Evolutionary conservation across 2,888 invertebrate species (phyloP), one percentile per base, ranked within the genome.

Genomic region (Agrilus mali): DNA sequence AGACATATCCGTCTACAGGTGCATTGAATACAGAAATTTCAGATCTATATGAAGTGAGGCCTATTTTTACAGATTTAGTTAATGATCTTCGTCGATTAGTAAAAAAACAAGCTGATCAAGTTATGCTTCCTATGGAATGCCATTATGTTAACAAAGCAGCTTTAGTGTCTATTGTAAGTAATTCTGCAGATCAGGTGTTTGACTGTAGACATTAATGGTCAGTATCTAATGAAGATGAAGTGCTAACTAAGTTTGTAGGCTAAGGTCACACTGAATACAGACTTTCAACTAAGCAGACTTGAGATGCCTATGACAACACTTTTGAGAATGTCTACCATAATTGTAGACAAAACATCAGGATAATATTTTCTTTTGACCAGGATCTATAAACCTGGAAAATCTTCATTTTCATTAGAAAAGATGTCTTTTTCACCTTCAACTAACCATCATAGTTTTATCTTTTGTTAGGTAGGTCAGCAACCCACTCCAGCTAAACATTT

Each of bases 71-170:
- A 38, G 94, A 95, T 61, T 80, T 93, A 70, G 81, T 90, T 3
- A 82, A 81, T 50, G 92, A 92, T 62, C 68, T 95, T 42, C 74
- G 82, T 52, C 82, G 87, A 66, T 73, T 89, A 50, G 75, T 90
- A 20, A 81, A 80, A 42, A 88, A 88, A 64, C 88, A 88, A 64
- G 80, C 84, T 45, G 92, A 92, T 55, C 71, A 83, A 42, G 84
- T 83, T 52, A 82, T 95, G 77, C 68, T 95, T 56, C 96, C 96
- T 3, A 73, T 95, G 61, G 96, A 97, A 71, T 95, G 95, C 70
- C 86, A 92, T 63, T 96, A 94, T 72, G 75, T 96, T 51, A 96
- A 95, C 70, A 92, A 92, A 69, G 85, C 84, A 64, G 93, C 95
- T 41, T 73, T 95, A 59, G 74, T 82, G 42, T 88, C 90, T 54